Base-by-base conservation (phyloP, 2,797 vertebrate genomes). In the Bradypodion ventrale region DNA sequence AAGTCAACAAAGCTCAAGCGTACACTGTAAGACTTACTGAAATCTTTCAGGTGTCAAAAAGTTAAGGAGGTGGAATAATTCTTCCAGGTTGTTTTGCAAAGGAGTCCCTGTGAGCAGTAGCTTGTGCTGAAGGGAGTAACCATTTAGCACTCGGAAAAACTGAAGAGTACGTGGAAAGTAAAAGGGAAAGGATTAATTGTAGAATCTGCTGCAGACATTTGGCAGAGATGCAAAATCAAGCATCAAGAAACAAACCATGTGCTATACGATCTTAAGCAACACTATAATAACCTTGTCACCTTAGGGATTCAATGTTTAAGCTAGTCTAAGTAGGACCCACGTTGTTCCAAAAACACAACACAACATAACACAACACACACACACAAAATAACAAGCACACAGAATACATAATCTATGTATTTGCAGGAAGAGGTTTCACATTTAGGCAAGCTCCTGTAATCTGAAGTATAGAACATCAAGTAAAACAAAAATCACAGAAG, bases 111-210 rank as follows among this genome's bases (percentile, higher is more conserved):
- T 99, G 87, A 99, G 96, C 86, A 99, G 96, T 87, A 99, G 95
- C 92, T 99, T 99, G 93, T 99, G 98, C 93, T 99, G 98, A 82
- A 99, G 97, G 0, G 97, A 97, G 90, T 99, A 99, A 92, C 98
- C 98, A 77, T 99, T 99, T 90, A 99, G 93, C 76, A 99, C 96
- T 80, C 99, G 94, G 93, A 99, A 99, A 93, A 99, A 99, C 98
- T 99, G 75, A 68, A 44, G 83, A 76, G 80, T 29, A 85, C 23
- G 84, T 2, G 92, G 25, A n/a, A 35, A 40, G 35, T 27, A 81
- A 4, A 75, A 87, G 4, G 70, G 87, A 60, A 32, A 56, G 19
- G n/a, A 6, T 69, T 32, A 12, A 85, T 2, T 75, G 8, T 8
- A 56, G 52, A 56, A 56, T 56, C 52, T 56, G 21, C 52, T 56